A percentile compares a stretch with the other conserved stretches of the same genome.
Evolutionary conservation across 1,140 invertebrate genomes (phyloP).

Genomic region (Euglossa dilemma): DNA sequence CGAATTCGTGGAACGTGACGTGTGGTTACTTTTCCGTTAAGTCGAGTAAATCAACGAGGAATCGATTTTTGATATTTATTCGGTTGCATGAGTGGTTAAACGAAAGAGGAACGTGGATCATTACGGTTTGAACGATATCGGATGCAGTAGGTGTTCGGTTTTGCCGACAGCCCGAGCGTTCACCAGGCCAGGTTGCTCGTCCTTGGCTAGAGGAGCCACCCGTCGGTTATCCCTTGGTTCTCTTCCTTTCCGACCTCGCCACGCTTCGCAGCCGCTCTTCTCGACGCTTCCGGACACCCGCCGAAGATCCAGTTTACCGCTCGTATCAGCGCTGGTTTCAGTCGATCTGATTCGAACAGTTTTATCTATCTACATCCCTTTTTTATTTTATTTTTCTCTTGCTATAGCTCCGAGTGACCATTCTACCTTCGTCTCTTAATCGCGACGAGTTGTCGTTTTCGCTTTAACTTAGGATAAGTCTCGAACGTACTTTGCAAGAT

Average conservation of each 20-base stretch:
- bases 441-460: no score
- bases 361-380: no score
- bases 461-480: no score
- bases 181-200: not conserved
- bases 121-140: not conserved
- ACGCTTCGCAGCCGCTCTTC: not conserved
- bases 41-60: no score
- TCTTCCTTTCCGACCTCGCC: conserved; percentile 56
- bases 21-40: no score
- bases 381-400: no score
- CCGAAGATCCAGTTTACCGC: conserved; percentile 66
- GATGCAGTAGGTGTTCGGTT: conserved; percentile 25
- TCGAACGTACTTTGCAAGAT: conserved; percentile 39
- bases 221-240: conserved; percentile 21
- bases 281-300: conserved; percentile 55
- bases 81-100: no score
- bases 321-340: conserved; percentile 53
- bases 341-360: conserved; percentile 50
- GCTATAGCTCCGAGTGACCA: no score
- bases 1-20: no score
- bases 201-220: conserved; percentile 45
- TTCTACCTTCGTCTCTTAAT: no score
- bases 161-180: conserved; percentile 36
- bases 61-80: not conserved
- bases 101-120: not conserved